Conservation (phyloP, 2,888 invertebrate genomes). For the Campoplex capitator region DNA sequence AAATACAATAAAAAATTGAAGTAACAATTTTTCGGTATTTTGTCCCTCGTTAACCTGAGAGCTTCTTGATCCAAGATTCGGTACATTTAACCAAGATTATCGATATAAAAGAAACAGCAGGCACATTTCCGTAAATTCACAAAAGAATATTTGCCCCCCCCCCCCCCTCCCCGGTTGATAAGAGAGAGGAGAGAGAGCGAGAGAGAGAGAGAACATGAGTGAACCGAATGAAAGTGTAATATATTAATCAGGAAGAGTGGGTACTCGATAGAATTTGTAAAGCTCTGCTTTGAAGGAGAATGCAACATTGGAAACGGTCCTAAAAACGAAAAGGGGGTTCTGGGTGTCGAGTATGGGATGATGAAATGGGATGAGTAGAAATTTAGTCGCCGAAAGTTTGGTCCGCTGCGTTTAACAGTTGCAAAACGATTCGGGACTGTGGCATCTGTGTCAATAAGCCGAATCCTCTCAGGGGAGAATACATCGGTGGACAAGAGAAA, state of each 20-base stretch:
- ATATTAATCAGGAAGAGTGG: conserved; percentile 60
- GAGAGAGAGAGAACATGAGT: background rate
- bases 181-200: background rate
- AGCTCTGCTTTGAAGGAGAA: conserved; percentile 56
- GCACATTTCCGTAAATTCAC: background rate
- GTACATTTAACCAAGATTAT: background rate
- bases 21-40: background rate
- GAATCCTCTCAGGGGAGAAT: conserved; percentile 77
- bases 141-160: background rate
- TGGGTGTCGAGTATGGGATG: conserved; percentile 28
- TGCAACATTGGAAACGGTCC: conserved; percentile 42
- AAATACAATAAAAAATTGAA: background rate
- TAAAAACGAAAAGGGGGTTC: conserved; percentile 31
- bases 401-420: conserved; percentile 74
- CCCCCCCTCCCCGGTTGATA: background rate
- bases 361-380: conserved; percentile 53
- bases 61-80: background rate
- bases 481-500: conserved; percentile 64
- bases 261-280: conserved; percentile 45
- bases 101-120: background rate
- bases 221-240: conserved; percentile 30
- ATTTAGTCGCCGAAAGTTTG: conserved; percentile 73
- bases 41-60: background rate
- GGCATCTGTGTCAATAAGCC: conserved; percentile 84
- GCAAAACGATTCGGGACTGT: conserved; percentile 77